Percentiles rank a stretch among this genome's conserved stretches.
Evolutionary conservation across 2,113 vertebrate genomes (phyloP).

Genomic region (Scomber japonicus): DNA sequence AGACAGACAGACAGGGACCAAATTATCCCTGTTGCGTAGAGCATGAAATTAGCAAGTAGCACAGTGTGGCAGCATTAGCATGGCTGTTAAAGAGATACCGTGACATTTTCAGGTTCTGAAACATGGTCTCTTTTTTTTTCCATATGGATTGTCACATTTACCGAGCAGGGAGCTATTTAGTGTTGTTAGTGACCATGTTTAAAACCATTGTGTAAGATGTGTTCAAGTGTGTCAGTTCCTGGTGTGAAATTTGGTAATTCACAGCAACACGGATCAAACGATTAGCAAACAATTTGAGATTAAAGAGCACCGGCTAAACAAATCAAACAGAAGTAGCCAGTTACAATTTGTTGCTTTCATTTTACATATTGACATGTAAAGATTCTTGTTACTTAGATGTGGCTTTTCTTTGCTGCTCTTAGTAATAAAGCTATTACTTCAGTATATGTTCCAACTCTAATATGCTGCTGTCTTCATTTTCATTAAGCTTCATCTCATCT

Average conservation of each 20-base stretch:
- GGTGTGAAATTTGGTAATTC: constrained; percentile 29
- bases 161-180: constrained; percentile 39
- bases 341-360: too few species aligned
- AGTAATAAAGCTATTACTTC: not conserved
- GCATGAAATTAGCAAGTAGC: constrained; percentile 82
- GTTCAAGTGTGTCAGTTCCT: constrained; percentile 22
- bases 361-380: too few species aligned
- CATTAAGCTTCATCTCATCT: not conserved
- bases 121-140: constrained; percentile 51
- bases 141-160: constrained; percentile 28
- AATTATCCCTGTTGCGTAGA: constrained; percentile 80
- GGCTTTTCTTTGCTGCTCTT: not conserved
- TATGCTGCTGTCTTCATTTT: not conserved
- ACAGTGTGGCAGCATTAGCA: constrained; percentile 81
- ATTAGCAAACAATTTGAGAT: constrained; percentile 27
- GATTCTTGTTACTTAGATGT: too few species aligned
- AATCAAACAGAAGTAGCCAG: too few species aligned
- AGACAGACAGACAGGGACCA: constrained; percentile 67
- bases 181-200: constrained; percentile 23
- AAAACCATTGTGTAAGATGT: constrained; percentile 20
- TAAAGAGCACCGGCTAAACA: constrained; percentile 3
- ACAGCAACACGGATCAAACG: constrained; percentile 2
- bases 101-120: constrained; percentile 69
- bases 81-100: constrained; percentile 74
- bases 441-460: not conserved